Evolutionary conservation across 37 sponge, comb jelly and placozoan genomes (phyloP).

Genomic region (Bolinopsis microptera): DNA sequence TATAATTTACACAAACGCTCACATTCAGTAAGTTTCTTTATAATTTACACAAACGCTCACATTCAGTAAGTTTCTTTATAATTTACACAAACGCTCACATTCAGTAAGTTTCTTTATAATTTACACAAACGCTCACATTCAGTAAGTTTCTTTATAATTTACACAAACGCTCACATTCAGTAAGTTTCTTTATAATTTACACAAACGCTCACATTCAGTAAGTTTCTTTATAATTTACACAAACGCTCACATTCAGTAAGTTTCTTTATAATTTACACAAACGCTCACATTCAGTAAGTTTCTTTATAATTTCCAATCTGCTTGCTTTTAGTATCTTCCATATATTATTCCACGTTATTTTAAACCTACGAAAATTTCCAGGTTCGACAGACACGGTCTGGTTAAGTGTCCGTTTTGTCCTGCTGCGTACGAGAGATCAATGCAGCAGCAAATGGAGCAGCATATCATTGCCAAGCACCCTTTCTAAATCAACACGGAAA

Average conservation of each 20-base stretch:
- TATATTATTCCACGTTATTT: neutral
- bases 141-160: no score
- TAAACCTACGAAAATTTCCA: neutral
- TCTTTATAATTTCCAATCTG: no score
- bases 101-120: no score
- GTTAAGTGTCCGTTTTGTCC: conserved; percentile 27
- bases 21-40: conserved; percentile 24
- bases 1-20: neutral
- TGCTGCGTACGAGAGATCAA: neutral
- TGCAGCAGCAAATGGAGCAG: neutral
- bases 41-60: neutral
- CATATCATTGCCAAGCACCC: conserved; percentile 5
- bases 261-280: no score
- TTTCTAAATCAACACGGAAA: neutral
- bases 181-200: no score
- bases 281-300: conserved; percentile 7
- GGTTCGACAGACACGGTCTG: conserved; percentile 10
- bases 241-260: conserved; percentile 1
- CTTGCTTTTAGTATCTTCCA: neutral
- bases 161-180: neutral
- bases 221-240: no score
- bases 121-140: neutral
- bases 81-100: neutral
- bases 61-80: conserved; percentile 22
- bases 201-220: neutral